Conservation (phyloP, 2,113 vertebrate genomes). For the Neogale vison region DNA sequence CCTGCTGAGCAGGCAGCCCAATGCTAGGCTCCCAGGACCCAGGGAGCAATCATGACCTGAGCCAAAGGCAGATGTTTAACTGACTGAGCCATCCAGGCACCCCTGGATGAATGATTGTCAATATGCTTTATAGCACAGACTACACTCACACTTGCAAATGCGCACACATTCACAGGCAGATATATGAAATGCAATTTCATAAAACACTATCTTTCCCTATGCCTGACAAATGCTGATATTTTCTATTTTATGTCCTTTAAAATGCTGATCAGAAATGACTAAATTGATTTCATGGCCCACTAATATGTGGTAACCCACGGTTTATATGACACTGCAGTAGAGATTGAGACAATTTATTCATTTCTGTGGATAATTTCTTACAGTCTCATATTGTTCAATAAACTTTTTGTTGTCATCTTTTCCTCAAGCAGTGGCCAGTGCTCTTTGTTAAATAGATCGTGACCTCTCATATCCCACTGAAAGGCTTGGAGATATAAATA, state of each 20-base stretch:
- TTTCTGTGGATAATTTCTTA: neutral
- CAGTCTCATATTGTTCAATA: neutral
- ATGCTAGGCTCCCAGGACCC: neutral
- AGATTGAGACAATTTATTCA: neutral
- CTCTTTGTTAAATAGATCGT: conserved; percentile 17
- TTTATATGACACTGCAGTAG: neutral
- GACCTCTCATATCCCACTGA: conserved; percentile 28
- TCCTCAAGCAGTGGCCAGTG: neutral
- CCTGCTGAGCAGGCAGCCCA: neutral
- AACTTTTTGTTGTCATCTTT: neutral
- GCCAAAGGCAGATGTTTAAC: neutral
- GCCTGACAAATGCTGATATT: neutral
- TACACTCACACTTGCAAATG: neutral
- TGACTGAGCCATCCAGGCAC: neutral
- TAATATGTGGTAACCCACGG: neutral
- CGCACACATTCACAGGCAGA: neutral
- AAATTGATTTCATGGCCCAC: neutral
- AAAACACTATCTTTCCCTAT: neutral
- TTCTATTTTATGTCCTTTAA: neutral
- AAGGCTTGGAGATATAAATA: conserved; percentile 35
- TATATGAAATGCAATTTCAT: neutral
- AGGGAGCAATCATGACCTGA: neutral
- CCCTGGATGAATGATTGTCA: neutral
- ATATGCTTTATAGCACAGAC: neutral
- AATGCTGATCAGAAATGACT: neutral